Evolutionary conservation across 2,888 invertebrate species (phyloP).

Genomic region (Acholoe squamosa): DNA sequence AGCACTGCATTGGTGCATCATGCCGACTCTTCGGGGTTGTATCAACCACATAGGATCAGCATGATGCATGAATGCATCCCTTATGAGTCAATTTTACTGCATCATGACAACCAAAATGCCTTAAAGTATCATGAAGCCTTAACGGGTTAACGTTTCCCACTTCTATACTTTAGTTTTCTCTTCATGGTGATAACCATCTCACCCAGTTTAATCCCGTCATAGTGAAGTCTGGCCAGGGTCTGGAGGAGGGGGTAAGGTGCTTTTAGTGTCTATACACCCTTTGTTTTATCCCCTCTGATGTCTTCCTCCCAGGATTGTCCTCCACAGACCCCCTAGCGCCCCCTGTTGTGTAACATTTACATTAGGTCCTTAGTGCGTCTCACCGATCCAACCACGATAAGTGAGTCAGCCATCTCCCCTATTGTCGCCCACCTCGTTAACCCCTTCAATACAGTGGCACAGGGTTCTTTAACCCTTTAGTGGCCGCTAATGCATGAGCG

Average conservation of each 20-base stretch:
- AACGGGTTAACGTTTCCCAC: no score
- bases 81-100: no score
- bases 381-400: not conserved
- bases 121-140: no score
- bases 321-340: not conserved
- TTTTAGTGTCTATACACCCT: conserved; percentile 4
- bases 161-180: no score
- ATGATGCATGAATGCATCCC: no score
- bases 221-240: not conserved
- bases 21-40: no score
- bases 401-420: conserved; percentile 4
- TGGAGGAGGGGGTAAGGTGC: not conserved
- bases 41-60: no score
- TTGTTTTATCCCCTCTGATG: conserved; percentile 25
- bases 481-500: no score
- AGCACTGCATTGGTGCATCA: no score
- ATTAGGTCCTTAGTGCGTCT: conserved; percentile 9
- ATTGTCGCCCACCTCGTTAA: conserved; percentile 20
- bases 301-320: not conserved
- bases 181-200: not conserved
- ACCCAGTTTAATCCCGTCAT: not conserved
- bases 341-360: conserved; percentile 34
- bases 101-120: no score
- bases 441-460: no score
- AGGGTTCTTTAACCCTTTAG: no score